Evolutionary conservation across 2,113 vertebrate species (phyloP).

Genomic region (Pseudorectes ferrugineus): DNA sequence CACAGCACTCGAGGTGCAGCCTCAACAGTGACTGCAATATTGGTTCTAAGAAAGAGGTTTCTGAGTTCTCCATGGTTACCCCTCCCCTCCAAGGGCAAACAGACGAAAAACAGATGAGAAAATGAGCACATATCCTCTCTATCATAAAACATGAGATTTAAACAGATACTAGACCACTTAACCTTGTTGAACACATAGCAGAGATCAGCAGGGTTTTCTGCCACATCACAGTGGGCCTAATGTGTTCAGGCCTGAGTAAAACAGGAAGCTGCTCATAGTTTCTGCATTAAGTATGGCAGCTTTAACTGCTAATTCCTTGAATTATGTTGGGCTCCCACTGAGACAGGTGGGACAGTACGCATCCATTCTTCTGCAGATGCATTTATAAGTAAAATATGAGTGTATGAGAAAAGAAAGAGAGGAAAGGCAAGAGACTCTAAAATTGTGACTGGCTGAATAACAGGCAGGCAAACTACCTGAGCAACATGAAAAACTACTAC

Average conservation of each 20-base stretch:
- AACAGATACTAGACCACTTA: not conserved
- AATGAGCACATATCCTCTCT: not conserved
- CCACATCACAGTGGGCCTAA: fast-evolving
- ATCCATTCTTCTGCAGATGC: not conserved
- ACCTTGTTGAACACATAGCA: not conserved
- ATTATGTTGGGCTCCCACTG: not conserved
- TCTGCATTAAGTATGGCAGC: not conserved
- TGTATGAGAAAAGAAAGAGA: not conserved
- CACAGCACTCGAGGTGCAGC: fast-evolving
- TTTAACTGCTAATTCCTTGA: not conserved
- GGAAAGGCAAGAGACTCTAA: not conserved
- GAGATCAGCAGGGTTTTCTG: not conserved
- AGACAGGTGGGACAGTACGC: not conserved
- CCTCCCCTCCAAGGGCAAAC: not conserved
- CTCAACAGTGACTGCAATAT: not conserved
- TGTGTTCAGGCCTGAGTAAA: not conserved
- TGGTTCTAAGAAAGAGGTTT: not conserved
- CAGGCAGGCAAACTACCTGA: not conserved
- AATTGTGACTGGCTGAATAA: not conserved
- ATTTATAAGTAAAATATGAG: not conserved
- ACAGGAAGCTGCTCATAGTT: not conserved
- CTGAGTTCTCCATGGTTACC: not conserved
- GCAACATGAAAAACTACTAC: not conserved
- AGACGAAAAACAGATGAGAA: not conserved
- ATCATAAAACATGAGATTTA: not conserved